Conservation (phyloP, 2,797 vertebrate genomes). For the Hafferia zeledoni region DNA sequence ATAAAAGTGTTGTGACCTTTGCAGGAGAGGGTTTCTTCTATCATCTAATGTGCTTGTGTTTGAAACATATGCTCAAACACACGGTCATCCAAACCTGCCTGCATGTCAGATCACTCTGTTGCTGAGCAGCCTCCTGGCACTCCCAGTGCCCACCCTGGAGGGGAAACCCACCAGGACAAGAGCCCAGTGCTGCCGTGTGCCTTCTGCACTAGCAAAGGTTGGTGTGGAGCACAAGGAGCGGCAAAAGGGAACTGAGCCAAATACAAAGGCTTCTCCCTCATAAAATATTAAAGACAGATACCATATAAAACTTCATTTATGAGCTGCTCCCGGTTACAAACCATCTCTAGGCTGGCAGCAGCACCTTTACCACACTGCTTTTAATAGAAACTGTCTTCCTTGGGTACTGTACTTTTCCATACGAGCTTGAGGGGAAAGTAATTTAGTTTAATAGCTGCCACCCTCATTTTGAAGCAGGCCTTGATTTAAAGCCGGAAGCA, state of each 20-base stretch:
- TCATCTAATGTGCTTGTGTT: conserved; percentile 35
- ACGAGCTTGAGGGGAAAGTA: conserved; percentile 37
- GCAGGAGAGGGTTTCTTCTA: conserved; percentile 27
- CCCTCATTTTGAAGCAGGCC: conserved; percentile 59
- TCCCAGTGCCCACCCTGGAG: background rate
- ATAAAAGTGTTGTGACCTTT: background rate
- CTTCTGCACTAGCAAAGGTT: background rate
- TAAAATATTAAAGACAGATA: conserved; percentile 20
- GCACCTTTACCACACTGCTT: conserved; percentile 25
- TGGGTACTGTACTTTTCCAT: conserved; percentile 56
- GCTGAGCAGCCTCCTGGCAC: background rate
- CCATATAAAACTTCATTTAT: conserved; percentile 33
- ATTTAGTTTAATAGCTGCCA: conserved; percentile 61
- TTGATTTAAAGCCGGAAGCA: conserved; percentile 64
- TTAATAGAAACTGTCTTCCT: conserved; percentile 39
- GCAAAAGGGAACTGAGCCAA: background rate
- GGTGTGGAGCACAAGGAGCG: background rate
- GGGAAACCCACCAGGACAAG: background rate
- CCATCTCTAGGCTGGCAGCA: conserved; percentile 21
- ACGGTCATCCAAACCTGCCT: background rate
- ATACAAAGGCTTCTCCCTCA: background rate
- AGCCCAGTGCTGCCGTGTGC: background rate
- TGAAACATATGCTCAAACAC: background rate
- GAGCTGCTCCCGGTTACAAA: conserved; percentile 34
- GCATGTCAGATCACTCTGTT: background rate